Conservation (phyloP, 2,888 invertebrate genomes). For the Trisateles emortualis region DNA sequence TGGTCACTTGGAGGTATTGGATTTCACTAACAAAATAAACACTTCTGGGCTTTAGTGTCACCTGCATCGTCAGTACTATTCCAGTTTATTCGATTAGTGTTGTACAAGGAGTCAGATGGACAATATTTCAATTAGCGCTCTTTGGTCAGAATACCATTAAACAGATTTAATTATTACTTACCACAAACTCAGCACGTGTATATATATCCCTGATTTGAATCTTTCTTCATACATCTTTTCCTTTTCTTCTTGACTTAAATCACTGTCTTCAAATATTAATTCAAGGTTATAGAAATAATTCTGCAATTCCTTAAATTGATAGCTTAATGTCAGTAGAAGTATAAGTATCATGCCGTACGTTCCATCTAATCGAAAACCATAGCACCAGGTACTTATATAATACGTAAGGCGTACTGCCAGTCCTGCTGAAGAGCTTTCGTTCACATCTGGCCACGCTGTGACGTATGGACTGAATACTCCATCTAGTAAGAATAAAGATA, state of each 20-base stretch:
- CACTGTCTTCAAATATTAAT: conserved; percentile 33
- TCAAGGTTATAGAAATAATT: conserved; percentile 47
- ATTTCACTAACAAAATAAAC: no score
- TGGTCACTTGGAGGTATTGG: no score
- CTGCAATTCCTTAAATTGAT: conserved; percentile 50
- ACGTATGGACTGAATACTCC: background rate
- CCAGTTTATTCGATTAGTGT: no score
- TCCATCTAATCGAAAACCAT: background rate
- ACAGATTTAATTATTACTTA: conserved; percentile 5
- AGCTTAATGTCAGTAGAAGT: conserved; percentile 35
- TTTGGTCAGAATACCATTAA: no score
- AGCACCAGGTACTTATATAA: background rate
- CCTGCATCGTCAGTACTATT: no score
- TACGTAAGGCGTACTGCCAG: background rate
- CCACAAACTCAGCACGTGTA: conserved; percentile 50
- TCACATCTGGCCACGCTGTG: background rate
- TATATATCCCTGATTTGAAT: conserved; percentile 59
- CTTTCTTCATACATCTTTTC: conserved; percentile 56
- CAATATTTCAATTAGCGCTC: no score
- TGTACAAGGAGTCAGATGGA: no score
- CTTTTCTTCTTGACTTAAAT: conserved; percentile 43
- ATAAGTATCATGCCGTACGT: background rate
- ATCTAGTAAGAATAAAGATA: no score
- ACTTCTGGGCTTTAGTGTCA: no score
- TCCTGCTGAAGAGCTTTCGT: background rate